Base-by-base conservation (phyloP, 2,113 vertebrate genomes). In the Noctilio leporinus region DNA sequence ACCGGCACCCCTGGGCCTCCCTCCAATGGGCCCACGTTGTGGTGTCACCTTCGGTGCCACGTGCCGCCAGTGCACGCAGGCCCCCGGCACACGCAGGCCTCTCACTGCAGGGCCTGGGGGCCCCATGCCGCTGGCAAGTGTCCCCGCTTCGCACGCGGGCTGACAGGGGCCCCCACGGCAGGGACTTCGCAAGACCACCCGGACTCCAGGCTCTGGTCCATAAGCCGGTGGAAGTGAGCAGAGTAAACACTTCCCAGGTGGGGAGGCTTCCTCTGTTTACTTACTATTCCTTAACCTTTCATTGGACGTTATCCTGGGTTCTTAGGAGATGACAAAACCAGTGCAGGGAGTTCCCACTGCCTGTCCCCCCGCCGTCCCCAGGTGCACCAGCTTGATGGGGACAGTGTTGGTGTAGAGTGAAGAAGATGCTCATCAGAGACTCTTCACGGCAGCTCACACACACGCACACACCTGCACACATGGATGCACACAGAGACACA, bases 141-240 rank as follows among this genome's bases (percentile, higher is more conserved):
- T n/a, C n/a, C n/a, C n/a, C n/a, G n/a, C n/a, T n/a, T n/a, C n/a
- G 33, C 30, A 9, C 51, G 7, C 4, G 2, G 4, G 3, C 26
- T 10, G 35, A 10, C 11, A 16, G 17, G 10, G 73, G 47, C 47
- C 24, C n/a, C 73, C 45, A 51, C n/a, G 20, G 17, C 7, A 10
- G 6, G 30, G 17, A 20, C 47, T 1, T 30, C 30, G 2, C 45
- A n/a, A n/a, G 22, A 7, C 30, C 19, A 5, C 9, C 12, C 4
- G 45, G 16, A 10, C 53, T 30, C 10, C 0, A 2, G 2, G 17
- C 7, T 26, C 30, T 17, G 30, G 4, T 0, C 1, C 19, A 19
- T 1, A 7, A 3, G 4, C 0, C 4, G 82, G 6, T 7, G 5
- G 0, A 2, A 7, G 11, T 0, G 17, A 69, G 15, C 26, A 24